Conservation (phyloP, 2,113 vertebrate species). For the Megaleporinus macrocephalus region DNA sequence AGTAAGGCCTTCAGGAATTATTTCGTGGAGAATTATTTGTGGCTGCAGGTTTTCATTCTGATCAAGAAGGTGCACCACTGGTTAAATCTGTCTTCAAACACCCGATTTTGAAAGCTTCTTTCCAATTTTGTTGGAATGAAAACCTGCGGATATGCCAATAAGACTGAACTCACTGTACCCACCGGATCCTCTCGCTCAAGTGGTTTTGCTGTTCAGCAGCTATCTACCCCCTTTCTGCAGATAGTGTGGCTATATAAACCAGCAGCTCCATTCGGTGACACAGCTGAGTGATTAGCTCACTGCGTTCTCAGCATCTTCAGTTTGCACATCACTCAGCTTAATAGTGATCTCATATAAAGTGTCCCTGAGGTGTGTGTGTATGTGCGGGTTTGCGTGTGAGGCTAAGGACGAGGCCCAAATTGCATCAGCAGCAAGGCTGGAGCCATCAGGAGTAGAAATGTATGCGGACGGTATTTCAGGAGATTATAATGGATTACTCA, state of each 20-base stretch:
- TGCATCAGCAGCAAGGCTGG: constrained; percentile 39
- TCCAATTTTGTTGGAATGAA: no score
- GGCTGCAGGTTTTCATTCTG: no score
- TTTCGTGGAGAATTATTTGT: no score
- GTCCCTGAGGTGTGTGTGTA: constrained; percentile 11
- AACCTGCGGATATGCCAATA: no score
- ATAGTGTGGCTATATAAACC: constrained; percentile 3
- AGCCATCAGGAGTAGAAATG: constrained; percentile 30
- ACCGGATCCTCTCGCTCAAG: background rate
- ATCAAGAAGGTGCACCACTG: no score
- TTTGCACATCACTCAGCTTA: constrained; percentile 32
- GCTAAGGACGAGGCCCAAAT: constrained; percentile 18
- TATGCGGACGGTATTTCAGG: constrained; percentile 4
- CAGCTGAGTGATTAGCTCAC: background rate
- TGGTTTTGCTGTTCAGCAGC: background rate
- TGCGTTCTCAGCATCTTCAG: constrained; percentile 17
- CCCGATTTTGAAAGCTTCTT: no score
- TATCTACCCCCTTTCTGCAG: background rate
- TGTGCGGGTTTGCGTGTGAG: constrained; percentile 4
- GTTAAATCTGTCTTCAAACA: no score
- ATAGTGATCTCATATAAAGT: constrained; percentile 27
- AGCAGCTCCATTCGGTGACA: background rate
- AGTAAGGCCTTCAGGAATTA: background rate
- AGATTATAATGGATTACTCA: constrained; percentile 34
- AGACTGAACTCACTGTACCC: background rate